phyloP scores from a whole-genome alignment of 2,797 vertebrate genomes.

The Mormyrops attenuatus region DNA sequence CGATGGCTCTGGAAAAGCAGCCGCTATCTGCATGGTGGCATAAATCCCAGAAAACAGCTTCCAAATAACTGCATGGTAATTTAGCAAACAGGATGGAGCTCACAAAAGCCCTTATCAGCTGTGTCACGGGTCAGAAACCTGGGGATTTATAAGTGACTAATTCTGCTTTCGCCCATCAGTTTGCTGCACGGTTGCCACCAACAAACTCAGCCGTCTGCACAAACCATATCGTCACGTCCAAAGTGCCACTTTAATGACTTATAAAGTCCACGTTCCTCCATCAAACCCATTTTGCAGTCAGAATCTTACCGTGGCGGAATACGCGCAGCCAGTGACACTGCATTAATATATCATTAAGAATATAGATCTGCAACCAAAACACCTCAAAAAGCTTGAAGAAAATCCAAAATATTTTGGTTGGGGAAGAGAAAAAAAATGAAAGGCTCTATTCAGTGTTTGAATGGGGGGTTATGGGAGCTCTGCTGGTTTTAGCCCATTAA shows the following conservation, averaged over 20 bases:
- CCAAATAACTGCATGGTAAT: constrained; percentile 35
- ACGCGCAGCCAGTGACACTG: neutral
- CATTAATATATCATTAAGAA: constrained; percentile 20
- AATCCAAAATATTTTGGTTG: neutral
- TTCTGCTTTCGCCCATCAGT: constrained; percentile 35
- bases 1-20: neutral
- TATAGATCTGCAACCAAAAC: neutral
- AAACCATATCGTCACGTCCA: constrained; percentile 28
- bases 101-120: constrained; percentile 42
- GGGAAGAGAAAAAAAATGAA: constrained; percentile 10
- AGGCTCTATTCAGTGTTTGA: constrained; percentile 25
- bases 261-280: constrained; percentile 34
- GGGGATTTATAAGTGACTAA: constrained; percentile 32
- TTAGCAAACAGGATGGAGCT: constrained; percentile 39
- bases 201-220: constrained; percentile 41
- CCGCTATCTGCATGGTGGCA: constrained; percentile 25
- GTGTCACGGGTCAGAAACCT: constrained; percentile 44
- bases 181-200: constrained; percentile 34
- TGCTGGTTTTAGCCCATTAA: constrained; percentile 65
- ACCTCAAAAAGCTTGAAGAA: constrained; percentile 15
- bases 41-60: constrained; percentile 37
- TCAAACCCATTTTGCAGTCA: constrained; percentile 20
- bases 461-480: constrained; percentile 53
- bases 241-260: constrained; percentile 37
- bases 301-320: constrained; percentile 23